Conservation (phyloP, 2,888 invertebrate genomes). For the Clepsis dumicolana region DNA sequence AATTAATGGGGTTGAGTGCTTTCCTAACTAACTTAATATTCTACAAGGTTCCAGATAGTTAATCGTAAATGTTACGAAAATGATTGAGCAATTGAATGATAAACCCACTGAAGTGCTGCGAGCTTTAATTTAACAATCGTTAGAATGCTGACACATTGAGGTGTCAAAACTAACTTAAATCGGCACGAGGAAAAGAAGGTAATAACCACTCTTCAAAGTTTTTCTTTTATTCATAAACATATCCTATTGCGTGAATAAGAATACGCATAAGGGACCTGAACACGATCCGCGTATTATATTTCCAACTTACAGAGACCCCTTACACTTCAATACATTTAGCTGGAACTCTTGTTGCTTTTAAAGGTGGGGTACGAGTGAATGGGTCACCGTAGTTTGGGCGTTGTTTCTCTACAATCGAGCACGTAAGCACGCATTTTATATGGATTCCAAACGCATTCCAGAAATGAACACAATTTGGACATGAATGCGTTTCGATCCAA, state of each 20-base stretch:
- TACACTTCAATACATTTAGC: slow-evolving; percentile 51
- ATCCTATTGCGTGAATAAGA: slow-evolving; percentile 73
- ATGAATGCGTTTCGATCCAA: slow-evolving; percentile 76
- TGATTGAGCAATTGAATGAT: no score
- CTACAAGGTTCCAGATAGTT: no score
- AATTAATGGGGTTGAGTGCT: no score
- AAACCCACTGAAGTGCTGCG: no score
- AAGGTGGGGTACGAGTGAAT: slow-evolving; percentile 46
- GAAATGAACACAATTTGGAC: slow-evolving; percentile 84
- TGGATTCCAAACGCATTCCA: slow-evolving; percentile 79
- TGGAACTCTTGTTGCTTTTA: slow-evolving; percentile 47
- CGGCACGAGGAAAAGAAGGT: background rate
- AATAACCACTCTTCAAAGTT: slow-evolving; percentile 52
- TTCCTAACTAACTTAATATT: no score
- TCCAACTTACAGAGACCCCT: slow-evolving; percentile 63
- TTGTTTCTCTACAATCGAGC: slow-evolving; percentile 57
- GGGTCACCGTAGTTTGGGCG: slow-evolving; percentile 58
- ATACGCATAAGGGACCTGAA: slow-evolving; percentile 68
- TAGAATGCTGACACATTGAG: no score
- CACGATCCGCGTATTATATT: slow-evolving; percentile 59
- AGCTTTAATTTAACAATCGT: no score
- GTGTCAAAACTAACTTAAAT: no score
- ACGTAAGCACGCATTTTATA: slow-evolving; percentile 76
- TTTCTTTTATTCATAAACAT: slow-evolving; percentile 57
- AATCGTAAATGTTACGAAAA: no score